A percentile compares a stretch with the other conserved stretches of the same genome.
Conservation (phyloP, 2,113 vertebrate genomes). For the Neogobius melanostomus region DNA sequence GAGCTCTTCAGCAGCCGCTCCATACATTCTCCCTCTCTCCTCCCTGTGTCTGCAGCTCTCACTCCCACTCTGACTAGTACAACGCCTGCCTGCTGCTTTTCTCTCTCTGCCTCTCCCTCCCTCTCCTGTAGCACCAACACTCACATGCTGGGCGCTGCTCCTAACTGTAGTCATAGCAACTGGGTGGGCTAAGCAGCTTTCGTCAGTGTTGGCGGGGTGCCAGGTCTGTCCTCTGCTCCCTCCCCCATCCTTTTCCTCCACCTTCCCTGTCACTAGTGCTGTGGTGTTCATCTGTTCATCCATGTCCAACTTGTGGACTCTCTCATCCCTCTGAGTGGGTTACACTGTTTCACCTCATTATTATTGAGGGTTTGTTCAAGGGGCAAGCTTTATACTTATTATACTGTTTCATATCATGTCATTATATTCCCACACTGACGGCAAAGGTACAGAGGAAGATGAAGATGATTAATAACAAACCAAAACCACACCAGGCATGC, state of each 20-base stretch:
- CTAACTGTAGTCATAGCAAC: conserved; percentile 93
- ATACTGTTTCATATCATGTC: no score
- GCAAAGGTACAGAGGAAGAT: no score
- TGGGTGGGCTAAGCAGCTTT: conserved; percentile 86
- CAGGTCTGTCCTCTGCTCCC: conserved; percentile 75
- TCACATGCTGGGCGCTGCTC: conserved; percentile 76
- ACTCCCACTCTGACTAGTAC: conserved; percentile 67
- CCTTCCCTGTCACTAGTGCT: conserved; percentile 47
- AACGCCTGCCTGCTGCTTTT: conserved; percentile 68
- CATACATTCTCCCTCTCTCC: conserved; percentile 51
- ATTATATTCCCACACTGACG: background rate
- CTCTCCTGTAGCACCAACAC: conserved; percentile 21
- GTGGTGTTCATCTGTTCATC: conserved; percentile 29
- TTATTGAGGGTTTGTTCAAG: background rate
- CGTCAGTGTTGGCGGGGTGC: conserved; percentile 83
- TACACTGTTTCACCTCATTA: background rate
- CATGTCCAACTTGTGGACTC: conserved; percentile 19
- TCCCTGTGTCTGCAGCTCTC: conserved; percentile 68
- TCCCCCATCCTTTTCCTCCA: conserved; percentile 65
- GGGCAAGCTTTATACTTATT: no score
- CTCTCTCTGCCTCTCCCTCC: conserved; percentile 42
- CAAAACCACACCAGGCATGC: no score
- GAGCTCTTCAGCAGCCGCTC: conserved; percentile 50
- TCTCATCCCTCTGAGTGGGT: background rate
- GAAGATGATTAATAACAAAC: no score